A percentile compares a stretch with the other conserved stretches of the same genome.
These are phyloP conservation scores for Capreolus pygargus DNA, from an alignment of 2,113 vertebrate genomes.

Conservation along the genomic window DNA sequence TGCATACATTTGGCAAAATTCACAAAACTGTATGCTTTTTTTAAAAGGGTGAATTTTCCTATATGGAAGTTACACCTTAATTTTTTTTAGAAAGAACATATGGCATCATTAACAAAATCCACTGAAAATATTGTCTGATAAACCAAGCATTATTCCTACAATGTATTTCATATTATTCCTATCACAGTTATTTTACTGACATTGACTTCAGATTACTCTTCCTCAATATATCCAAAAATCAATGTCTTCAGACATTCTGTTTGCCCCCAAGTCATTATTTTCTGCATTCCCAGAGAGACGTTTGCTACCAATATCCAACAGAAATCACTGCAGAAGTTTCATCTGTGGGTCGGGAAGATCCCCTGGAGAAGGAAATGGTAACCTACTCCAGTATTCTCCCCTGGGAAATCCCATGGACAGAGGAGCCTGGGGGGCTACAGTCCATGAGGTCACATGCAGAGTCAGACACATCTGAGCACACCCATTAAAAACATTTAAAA, in stretches of 20 bases:
- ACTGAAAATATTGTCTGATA: background rate
- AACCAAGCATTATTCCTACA: background rate
- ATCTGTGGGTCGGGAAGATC: background rate
- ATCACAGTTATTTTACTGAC: background rate
- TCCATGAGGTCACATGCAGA: accelerated
- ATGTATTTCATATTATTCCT: background rate
- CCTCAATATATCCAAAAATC: background rate
- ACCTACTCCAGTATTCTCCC: background rate
- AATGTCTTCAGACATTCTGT: background rate
- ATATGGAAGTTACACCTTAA: background rate
- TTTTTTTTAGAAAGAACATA: background rate
- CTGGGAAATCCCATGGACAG: background rate
- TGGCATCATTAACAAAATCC: background rate
- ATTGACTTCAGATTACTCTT: background rate
- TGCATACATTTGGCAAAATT: background rate
- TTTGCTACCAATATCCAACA: background rate
- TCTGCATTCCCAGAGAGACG: background rate
- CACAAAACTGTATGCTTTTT: background rate
- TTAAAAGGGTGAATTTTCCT: background rate
- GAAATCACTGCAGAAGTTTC: background rate
- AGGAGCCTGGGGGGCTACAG: background rate
- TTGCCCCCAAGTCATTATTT: background rate
- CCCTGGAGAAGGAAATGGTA: background rate
- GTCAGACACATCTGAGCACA: accelerated
- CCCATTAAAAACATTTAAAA: background rate